Base-by-base conservation (phyloP, 2,113 vertebrate genomes). In the Gymnocephalus cernua region DNA sequence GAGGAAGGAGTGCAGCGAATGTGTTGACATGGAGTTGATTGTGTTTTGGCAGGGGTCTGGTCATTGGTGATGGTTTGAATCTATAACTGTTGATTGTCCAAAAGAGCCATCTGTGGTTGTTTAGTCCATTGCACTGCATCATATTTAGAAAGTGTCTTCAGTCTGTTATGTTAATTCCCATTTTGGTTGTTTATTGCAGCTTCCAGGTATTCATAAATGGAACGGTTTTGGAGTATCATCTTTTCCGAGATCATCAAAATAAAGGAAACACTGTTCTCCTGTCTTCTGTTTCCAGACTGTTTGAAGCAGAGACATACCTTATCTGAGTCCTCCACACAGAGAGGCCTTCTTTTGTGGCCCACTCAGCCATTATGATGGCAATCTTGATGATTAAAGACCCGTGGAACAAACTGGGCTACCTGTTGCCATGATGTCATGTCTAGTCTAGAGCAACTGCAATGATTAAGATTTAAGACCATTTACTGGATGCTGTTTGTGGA, bases 381-480 rank as follows among this genome's bases (percentile, higher is more conserved):
- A 91, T 91, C 88, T 90, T 56, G 59, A 86, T 89, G 89, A 91
- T 91, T 89, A 91, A 90, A 93, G 88, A 88, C 79, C 88, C 76
- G 65, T 89, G 89, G 91, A 93, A 83, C 83, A 82, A 91, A 87
- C 86, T 82, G 77, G 87, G 83, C 82, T 93, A 94, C 93, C 93
- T 94, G 92, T 90, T 87, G 90, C 91, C 82, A 93, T 94, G 94
- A 95, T 91, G 93, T 95, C 93, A 94, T 87, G 93, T 94, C 93
- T 94, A 19, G 92, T 90, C 90, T 63, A 80, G 77, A 85, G 83
- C 75, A 74, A 77, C 78, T 66, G 79, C 88, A 78, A 51, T 90
- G 88, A 93, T 93, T 91, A 90, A 84, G 88, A 88, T 92, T 92
- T 88, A 87, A 85, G 76, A 76, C 86, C 81, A 77, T 86, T 91